phyloP scores from a whole-genome alignment of 2,113 vertebrate species.

The Ailuropoda melanoleuca region DNA sequence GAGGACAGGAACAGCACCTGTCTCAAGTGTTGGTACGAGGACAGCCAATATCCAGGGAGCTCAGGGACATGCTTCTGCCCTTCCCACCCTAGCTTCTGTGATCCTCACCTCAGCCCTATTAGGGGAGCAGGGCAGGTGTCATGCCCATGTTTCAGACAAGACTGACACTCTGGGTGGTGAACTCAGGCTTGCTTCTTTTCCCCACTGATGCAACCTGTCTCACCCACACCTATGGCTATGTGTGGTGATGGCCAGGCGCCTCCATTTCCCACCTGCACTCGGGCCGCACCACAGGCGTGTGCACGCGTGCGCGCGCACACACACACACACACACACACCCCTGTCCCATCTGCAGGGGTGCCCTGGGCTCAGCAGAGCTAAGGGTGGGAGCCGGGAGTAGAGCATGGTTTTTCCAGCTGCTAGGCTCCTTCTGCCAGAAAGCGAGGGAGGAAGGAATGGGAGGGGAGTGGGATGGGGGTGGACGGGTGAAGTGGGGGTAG shows the following conservation, averaged over 20 bases:
- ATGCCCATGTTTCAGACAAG: neutral
- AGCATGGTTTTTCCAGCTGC: constrained; percentile 33
- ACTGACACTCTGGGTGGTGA: neutral
- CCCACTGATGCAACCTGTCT: neutral
- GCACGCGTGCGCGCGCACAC: fast-evolving
- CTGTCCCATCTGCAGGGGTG: neutral
- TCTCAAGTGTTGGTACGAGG: fast-evolving
- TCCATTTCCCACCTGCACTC: neutral
- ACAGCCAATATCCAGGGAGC: neutral
- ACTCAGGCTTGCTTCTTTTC: neutral
- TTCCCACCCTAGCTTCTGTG: neutral
- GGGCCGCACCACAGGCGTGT: neutral
- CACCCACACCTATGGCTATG: neutral
- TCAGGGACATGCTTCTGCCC: neutral
- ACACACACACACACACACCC: neutral
- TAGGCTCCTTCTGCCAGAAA: constrained; percentile 36
- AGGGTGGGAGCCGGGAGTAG: neutral
- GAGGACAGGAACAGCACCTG: neutral
- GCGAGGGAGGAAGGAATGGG: neutral
- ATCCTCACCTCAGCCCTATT: neutral
- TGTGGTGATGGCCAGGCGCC: too few relatives aligned
- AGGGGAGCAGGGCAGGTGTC: neutral
- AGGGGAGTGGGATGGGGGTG: neutral
- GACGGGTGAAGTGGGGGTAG: neutral
- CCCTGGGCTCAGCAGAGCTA: neutral